Base-by-base conservation (phyloP, 1,140 invertebrate genomes). In the Camponotus floridanus region DNA sequence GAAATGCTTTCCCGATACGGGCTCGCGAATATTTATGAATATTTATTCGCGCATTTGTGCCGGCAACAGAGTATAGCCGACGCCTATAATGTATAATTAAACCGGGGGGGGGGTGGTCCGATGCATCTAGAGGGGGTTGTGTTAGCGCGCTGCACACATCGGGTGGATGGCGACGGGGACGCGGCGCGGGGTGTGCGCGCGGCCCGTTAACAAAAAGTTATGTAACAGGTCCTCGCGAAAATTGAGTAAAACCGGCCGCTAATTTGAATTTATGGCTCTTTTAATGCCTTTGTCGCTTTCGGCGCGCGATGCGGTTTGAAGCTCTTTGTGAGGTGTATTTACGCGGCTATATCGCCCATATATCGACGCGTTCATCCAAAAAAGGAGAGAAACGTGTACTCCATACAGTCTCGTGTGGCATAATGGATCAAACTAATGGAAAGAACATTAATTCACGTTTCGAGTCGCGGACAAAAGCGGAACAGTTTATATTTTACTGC, bases 81-180 rank as follows among this genome's bases (percentile, higher is more conserved):
- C 86, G 79, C 80, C 91, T 93, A 91, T 93, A 93, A 93, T 93
- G 91, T 91, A 90, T 91, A 93, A 92, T 93, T 93, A 93, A 93
- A 91, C 65, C 39, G 76, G 70, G 76, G 70, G 70, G 76, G 70
- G 42, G 61, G 13, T 45, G 61, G 76, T 31, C 39, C 45, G 33
- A 73, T 61, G 26, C 13, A 31, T 73, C 68, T 45, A 42, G 57
- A 76, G 83, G 21, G 31, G 31, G n/a, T 21, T 71, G 83, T 86
- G 51, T 45, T 45, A 7, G 48, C 33, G 15, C n/a, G 78, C 62
- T 76, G 51, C 57, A 70, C 76, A 86, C 67, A 61, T 64, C 39
- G 59, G 36, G 48, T 48, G 88, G 87, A 87, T 79, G 80, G 86
- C 59, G 68, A 73, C 71, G 86, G 26, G 26, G 83, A 51, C 67